Conservation (phyloP, 2,888 invertebrate species). For the Anoplius nigerrimus region DNA sequence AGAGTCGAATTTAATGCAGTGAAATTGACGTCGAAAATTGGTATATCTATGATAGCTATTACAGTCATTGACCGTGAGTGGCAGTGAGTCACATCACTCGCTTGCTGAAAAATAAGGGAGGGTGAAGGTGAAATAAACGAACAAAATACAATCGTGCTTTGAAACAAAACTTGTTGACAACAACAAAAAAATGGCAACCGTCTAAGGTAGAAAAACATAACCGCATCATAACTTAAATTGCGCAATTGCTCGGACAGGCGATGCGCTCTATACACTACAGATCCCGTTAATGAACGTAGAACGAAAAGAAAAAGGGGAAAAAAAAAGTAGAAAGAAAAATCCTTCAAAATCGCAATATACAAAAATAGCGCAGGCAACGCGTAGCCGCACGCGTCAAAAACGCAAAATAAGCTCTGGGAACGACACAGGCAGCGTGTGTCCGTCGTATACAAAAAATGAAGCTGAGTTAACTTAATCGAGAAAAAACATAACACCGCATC, state of each 20-base stretch:
- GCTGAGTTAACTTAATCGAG: no score
- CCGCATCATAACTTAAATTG: conserved; percentile 45
- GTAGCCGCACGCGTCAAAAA: conserved; percentile 1
- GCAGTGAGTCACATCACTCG: no score
- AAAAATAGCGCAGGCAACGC: conserved; percentile 12
- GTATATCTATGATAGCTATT: no score
- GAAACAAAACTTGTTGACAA: conserved; percentile 78
- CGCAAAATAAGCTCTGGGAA: background rate
- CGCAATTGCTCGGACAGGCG: conserved; percentile 12
- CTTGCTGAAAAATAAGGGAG: background rate
- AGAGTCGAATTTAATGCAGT: no score
- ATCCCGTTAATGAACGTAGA: conserved; percentile 23
- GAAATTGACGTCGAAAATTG: no score
- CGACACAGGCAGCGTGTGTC: no score
- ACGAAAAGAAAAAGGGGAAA: conserved; percentile 11
- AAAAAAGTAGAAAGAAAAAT: conserved; percentile 22
- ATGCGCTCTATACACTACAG: conserved; percentile 47
- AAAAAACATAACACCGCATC: no score
- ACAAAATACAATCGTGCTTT: conserved; percentile 65
- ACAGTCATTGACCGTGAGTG: no score
- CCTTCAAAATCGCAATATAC: conserved; percentile 27
- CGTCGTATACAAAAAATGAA: no score
- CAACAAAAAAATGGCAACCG: conserved; percentile 64
- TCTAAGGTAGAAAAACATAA: conserved; percentile 66
- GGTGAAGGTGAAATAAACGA: conserved; percentile 51